Conservation (phyloP, 2,113 vertebrate genomes). For the Coturnix japonica region DNA sequence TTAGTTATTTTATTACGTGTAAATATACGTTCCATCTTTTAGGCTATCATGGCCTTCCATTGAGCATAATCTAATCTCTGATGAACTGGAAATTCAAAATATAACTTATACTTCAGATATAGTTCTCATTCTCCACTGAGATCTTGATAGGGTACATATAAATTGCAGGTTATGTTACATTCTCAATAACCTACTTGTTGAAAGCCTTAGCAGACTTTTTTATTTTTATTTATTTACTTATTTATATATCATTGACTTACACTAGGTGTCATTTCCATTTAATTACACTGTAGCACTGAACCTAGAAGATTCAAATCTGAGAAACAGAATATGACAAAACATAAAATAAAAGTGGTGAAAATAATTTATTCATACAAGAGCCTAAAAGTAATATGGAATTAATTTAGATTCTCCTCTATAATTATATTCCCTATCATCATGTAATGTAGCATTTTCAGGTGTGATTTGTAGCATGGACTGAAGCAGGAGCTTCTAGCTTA, state of each 20-base stretch:
- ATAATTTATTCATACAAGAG: background rate
- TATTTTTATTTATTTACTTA: too few relatives aligned
- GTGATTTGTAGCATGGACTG: background rate
- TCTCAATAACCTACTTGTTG: background rate
- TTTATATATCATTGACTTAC: background rate
- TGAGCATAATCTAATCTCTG: background rate
- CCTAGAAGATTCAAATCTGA: background rate
- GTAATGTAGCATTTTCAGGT: background rate
- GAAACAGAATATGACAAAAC: background rate
- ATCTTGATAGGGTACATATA: background rate
- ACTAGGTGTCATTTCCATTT: background rate
- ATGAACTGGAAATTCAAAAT: background rate
- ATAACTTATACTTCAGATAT: background rate
- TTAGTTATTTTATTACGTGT: background rate
- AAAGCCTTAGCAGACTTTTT: background rate
- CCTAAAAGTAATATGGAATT: background rate
- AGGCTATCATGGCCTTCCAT: background rate
- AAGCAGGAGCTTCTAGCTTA: background rate
- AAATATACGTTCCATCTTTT: background rate
- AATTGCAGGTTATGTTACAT: background rate
- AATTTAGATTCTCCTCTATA: background rate
- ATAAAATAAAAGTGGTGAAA: background rate
- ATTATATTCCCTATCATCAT: background rate
- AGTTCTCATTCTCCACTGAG: background rate
- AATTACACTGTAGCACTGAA: background rate